phyloP scores from a whole-genome alignment of 2,113 vertebrate genomes.

The Petrocephalus zakoni region DNA sequence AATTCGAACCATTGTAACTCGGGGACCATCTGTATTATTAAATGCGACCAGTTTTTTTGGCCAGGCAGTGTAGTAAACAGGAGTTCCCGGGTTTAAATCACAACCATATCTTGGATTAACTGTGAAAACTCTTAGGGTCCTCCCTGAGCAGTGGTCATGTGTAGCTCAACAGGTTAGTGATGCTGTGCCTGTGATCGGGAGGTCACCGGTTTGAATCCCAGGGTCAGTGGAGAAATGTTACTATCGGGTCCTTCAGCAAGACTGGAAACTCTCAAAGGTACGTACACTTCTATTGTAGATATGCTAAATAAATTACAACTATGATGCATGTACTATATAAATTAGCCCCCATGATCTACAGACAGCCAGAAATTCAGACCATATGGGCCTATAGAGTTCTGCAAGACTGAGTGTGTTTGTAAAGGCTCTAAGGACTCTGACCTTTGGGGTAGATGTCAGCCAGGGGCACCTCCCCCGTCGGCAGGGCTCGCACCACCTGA shows the following conservation, averaged over 20 bases:
- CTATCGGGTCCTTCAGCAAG: not conserved
- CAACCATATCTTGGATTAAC: not conserved
- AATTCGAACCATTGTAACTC: too few species aligned
- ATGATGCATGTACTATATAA: not conserved
- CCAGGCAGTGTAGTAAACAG: not conserved
- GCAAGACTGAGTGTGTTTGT: not conserved
- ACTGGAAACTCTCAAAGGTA: not conserved
- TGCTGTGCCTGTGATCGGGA: not conserved
- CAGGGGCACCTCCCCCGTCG: slow-evolving; percentile 77
- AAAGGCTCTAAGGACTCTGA: slow-evolving; percentile 47
- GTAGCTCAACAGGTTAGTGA: not conserved
- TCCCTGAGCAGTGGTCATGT: not conserved
- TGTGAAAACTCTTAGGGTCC: not conserved
- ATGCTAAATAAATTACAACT: not conserved
- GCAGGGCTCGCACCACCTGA: slow-evolving; percentile 81
- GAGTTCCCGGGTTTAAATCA: not conserved
- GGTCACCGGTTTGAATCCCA: not conserved
- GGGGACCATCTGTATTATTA: too few species aligned
- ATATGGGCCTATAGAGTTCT: not conserved
- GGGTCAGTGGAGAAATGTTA: not conserved
- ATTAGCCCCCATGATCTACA: not conserved
- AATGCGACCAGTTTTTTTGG: too few species aligned
- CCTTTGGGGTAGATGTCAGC: slow-evolving; percentile 88
- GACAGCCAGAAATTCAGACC: not conserved
- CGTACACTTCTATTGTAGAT: not conserved